Conservation (phyloP, 2,888 invertebrate species). For the Himalopsyche tibetana region DNA sequence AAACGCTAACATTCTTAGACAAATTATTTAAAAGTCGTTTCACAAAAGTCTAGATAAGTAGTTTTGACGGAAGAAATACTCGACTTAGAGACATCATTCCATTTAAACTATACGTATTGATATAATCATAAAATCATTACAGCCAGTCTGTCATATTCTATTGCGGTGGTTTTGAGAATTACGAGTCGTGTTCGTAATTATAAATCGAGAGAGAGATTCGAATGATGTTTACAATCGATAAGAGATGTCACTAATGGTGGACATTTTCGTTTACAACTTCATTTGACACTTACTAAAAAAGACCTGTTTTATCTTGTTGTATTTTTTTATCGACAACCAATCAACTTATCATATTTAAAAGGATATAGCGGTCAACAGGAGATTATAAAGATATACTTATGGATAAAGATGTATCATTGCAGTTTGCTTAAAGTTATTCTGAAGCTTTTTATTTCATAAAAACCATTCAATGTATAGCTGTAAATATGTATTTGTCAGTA, state of each 20-base stretch:
- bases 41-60: constrained; percentile 28
- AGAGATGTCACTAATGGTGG: constrained; percentile 66
- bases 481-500: too few relatives aligned
- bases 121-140: constrained; percentile 63
- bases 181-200: constrained; percentile 60
- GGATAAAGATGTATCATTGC: constrained; percentile 55
- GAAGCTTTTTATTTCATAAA: too few relatives aligned
- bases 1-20: constrained; percentile 53
- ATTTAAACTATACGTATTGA: constrained; percentile 57
- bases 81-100: constrained; percentile 44
- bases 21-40: constrained; percentile 51
- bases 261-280: constrained; percentile 66
- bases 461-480: too few relatives aligned
- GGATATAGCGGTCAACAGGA: constrained; percentile 56
- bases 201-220: constrained; percentile 63
- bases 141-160: constrained; percentile 62
- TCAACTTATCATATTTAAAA: constrained; percentile 58
- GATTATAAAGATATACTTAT: constrained; percentile 61
- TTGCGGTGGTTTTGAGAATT: constrained; percentile 63
- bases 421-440: constrained; percentile 48
- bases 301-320: constrained; percentile 57
- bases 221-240: constrained; percentile 64
- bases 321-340: constrained; percentile 63
- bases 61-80: constrained; percentile 45
- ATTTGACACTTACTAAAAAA: constrained; percentile 64